Evolutionary conservation across 2,888 invertebrate species (phyloP).

Genomic region (Hyles lineata): DNA sequence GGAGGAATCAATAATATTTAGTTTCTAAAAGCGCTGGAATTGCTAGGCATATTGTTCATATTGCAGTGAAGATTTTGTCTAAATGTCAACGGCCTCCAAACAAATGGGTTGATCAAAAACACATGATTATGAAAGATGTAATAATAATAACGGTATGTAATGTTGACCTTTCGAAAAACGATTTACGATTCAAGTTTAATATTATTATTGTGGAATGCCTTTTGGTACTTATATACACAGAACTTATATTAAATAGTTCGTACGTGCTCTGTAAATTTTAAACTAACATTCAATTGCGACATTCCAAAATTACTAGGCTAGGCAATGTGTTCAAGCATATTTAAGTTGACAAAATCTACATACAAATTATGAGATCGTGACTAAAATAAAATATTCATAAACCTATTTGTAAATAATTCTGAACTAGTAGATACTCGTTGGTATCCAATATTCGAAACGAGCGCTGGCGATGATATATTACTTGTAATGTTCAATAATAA

Average conservation of each 20-base stretch:
- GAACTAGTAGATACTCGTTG: neutral
- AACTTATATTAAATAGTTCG: neutral
- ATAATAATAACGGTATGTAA: constrained; percentile 24
- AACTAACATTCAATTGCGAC: neutral
- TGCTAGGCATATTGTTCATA: neutral
- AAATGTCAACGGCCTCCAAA: constrained; percentile 8
- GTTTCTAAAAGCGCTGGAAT: no score
- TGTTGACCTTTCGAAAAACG: constrained; percentile 25
- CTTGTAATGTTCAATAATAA: neutral
- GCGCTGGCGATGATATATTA: neutral
- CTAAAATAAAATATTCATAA: neutral
- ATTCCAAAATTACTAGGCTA: neutral
- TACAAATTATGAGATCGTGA: neutral
- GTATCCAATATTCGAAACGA: neutral
- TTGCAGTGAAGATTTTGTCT: constrained; percentile 8
- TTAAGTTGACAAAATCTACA: neutral
- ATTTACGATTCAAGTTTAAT: constrained; percentile 26
- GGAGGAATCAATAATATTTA: neutral
- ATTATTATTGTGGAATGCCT: constrained; percentile 10
- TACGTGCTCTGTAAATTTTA: neutral
- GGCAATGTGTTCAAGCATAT: neutral
- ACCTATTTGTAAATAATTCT: neutral
- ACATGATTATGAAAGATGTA: constrained; percentile 24
- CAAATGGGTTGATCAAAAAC: constrained; percentile 23
- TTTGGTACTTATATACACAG: neutral